Percentiles rank a stretch among this genome's conserved stretches.
Evolutionary conservation across 2,113 vertebrate genomes (phyloP).

Genomic region (Nibea albiflora): DNA sequence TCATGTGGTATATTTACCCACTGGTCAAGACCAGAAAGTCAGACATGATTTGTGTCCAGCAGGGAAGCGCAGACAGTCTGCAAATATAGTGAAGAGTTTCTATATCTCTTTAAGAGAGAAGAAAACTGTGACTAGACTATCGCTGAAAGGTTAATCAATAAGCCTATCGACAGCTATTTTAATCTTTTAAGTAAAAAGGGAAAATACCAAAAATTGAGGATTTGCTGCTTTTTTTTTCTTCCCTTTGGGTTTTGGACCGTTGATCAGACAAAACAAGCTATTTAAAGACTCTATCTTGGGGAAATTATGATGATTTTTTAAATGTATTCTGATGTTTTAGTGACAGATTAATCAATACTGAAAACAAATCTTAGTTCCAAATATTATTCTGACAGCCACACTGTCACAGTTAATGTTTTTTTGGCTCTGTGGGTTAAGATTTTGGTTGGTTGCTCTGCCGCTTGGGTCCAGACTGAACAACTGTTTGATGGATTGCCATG

Average conservation of each 20-base stretch:
- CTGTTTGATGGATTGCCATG: not conserved
- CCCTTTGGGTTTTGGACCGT: not conserved
- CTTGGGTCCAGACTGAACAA: not conserved
- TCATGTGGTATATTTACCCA: slow-evolving; percentile 3
- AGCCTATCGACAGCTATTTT: not conserved
- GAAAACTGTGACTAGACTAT: not conserved
- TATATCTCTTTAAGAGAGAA: not conserved
- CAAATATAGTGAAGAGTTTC: not conserved
- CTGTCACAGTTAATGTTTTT: not conserved
- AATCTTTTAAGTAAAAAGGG: not conserved
- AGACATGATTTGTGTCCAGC: not conserved
- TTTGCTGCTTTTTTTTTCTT: not conserved
- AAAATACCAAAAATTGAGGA: not conserved
- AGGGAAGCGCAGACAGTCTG: not conserved
- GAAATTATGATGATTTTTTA: not conserved
- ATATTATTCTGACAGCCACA: not conserved
- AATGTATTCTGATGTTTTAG: not conserved
- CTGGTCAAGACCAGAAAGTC: slow-evolving; percentile 10
- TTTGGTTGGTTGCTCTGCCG: not conserved
- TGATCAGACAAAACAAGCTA: not conserved
- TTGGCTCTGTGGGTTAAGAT: not conserved
- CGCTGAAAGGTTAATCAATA: not conserved
- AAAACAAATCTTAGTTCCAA: not conserved
- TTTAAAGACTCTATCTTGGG: not conserved
- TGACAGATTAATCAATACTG: not conserved